Percentiles rank a stretch among this genome's conserved stretches.
These are phyloP conservation scores for Tragelaphus eurycerus DNA, from an alignment of 2,797 vertebrate genomes.

Conservation along the genomic window DNA sequence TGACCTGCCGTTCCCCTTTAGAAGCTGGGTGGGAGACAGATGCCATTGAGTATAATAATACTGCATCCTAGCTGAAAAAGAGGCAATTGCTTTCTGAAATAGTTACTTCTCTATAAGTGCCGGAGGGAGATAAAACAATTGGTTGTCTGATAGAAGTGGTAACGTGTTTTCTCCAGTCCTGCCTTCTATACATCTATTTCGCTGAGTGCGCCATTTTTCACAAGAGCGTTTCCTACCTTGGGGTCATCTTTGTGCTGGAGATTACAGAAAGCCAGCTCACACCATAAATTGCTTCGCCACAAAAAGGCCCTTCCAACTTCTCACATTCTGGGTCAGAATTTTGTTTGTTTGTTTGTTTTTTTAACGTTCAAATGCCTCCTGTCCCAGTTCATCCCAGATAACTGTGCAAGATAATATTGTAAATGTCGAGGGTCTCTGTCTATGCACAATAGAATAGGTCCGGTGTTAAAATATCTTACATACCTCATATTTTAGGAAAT, in stretches of 20 bases:
- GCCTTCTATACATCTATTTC: neutral
- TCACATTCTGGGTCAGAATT: neutral
- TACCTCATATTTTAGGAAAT: neutral
- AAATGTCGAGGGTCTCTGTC: neutral
- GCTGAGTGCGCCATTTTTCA: neutral
- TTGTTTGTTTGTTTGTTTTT: too few relatives aligned
- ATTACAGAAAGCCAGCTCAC: neutral
- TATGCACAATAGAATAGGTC: neutral
- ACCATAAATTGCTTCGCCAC: neutral
- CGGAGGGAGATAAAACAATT: neutral
- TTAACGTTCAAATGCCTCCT: neutral
- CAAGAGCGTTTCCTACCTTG: neutral
- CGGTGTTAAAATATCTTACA: too few relatives aligned
- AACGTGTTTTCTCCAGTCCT: rapidly evolving
- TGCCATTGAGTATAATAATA: neutral
- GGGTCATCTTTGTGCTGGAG: neutral
- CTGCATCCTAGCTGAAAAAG: neutral
- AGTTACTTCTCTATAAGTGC: neutral
- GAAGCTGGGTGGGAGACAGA: neutral
- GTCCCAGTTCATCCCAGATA: neutral
- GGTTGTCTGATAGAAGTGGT: neutral
- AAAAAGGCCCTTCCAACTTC: neutral
- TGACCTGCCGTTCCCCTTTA: neutral
- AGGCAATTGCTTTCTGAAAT: neutral
- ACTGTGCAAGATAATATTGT: neutral